A percentile compares a stretch with the other conserved stretches of the same genome.
Evolutionary conservation across 2,113 vertebrate species (phyloP).

Genomic region (Phyllostomus discolor): DNA sequence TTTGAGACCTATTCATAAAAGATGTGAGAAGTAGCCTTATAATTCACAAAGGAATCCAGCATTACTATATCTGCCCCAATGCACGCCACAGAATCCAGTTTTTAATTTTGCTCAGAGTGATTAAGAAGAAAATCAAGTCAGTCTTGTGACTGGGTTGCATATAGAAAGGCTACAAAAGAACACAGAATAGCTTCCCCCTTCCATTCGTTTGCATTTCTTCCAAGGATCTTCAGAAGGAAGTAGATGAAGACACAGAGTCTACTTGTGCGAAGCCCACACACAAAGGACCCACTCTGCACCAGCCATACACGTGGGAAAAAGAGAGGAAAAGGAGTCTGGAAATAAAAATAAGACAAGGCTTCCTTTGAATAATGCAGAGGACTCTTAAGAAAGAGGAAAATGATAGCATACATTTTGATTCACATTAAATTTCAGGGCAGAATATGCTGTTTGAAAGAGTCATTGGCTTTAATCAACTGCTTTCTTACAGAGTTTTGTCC

Average conservation of each 20-base stretch:
- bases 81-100: background rate
- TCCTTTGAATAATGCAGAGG: background rate
- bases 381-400: background rate
- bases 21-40: background rate
- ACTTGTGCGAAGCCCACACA: background rate
- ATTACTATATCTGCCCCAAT: background rate
- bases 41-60: background rate
- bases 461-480: background rate
- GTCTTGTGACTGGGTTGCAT: background rate
- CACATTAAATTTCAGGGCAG: background rate
- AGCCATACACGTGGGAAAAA: background rate
- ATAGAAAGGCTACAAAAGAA: background rate
- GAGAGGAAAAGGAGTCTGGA: background rate
- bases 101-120: background rate
- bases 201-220: background rate
- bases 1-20: background rate
- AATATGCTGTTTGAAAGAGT: background rate
- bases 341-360: background rate
- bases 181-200: background rate
- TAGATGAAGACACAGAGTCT: background rate
- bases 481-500: background rate
- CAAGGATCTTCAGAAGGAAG: background rate
- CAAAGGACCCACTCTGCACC: background rate
- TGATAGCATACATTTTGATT: background rate
- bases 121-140: background rate